These are phyloP conservation scores for Notothenia rossii DNA, from an alignment of 2,113 vertebrate genomes.

Conservation along the genomic window DNA sequence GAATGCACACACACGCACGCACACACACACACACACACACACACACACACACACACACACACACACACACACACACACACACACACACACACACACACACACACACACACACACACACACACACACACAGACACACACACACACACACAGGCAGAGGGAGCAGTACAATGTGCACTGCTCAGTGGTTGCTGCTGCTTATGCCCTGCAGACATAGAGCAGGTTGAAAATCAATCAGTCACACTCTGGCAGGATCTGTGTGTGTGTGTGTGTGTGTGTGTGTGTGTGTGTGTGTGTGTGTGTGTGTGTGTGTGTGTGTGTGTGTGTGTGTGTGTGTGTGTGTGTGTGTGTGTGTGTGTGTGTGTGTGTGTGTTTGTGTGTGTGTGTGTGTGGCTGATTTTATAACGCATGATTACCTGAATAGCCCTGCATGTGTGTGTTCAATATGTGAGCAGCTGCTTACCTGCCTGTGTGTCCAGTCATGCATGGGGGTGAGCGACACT, in stretches of 20 bases:
- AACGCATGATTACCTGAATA: not conserved
- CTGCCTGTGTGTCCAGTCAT: not conserved
- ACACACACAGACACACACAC: slow-evolving; percentile 2
- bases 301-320: slow-evolving; percentile 13
- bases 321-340: slow-evolving; percentile 13
- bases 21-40: not conserved
- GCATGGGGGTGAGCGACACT: not conserved
- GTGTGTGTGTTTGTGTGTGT: not conserved
- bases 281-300: slow-evolving; percentile 11
- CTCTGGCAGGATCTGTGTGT: slow-evolving; percentile 42
- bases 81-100: no score
- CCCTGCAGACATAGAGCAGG: slow-evolving; percentile 58
- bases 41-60: not conserved
- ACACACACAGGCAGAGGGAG: slow-evolving; percentile 9
- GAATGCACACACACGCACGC: not conserved
- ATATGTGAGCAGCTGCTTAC: not conserved
- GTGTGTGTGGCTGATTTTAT: not conserved
- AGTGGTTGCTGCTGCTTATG: slow-evolving; percentile 48
- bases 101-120: no score
- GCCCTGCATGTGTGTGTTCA: not conserved
- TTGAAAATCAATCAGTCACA: slow-evolving; percentile 71
- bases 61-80: not conserved
- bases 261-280: slow-evolving; percentile 15
- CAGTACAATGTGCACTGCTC: slow-evolving; percentile 45
- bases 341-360: not conserved